Evolutionary conservation across 2,888 invertebrate genomes (phyloP), one percentile per base, ranked within the genome.

Genomic region (Scelioninae gen. 2): DNA sequence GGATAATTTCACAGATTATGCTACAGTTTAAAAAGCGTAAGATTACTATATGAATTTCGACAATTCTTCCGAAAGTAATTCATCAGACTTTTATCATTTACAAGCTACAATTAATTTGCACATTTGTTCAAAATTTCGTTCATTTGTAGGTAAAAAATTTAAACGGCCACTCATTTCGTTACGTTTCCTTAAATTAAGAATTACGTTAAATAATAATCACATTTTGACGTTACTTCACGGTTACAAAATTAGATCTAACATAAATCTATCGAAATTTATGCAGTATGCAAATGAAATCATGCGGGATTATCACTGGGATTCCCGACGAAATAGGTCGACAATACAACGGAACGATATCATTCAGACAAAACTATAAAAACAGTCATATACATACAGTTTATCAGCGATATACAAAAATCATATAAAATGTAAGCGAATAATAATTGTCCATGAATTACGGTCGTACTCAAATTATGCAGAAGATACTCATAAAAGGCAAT

Each of bases 271-370:
- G 19, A 52, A 52, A 37, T 52, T 35, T 37, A 53, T 53, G 53
- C 53, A 37, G 15, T 53, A 53, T 53, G 39, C 53, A 53, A 53
- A 53, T 37, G 53, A 53, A 53, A 53, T 53, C 53, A 53, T 39
- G 39, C 37, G 5, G 39, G 37, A 39, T 53, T 53, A 37, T 53
- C 22, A 53, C 25, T 39, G 22, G 37, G 53, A 53, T 39, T 53
- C 22, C 6, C 37, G 10, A 53, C 53, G 25, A 53, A 53, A 39
- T 53, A 53, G 37, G 53, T 53, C 53, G 52, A 53, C 53, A 53
- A 53, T 53, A 53, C 39, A 37, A 39, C 39, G 53, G 39, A 22
- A 39, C 15, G 35, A 19, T 50, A 35, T 19, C 35, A 50, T 39
- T 53, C 22, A 39, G 53, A 39, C 39, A 13, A 53, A 53, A 35